These are phyloP conservation scores for Loriculus beryllinus DNA, from an alignment of 2,797 vertebrate genomes.

Conservation along the genomic window DNA sequence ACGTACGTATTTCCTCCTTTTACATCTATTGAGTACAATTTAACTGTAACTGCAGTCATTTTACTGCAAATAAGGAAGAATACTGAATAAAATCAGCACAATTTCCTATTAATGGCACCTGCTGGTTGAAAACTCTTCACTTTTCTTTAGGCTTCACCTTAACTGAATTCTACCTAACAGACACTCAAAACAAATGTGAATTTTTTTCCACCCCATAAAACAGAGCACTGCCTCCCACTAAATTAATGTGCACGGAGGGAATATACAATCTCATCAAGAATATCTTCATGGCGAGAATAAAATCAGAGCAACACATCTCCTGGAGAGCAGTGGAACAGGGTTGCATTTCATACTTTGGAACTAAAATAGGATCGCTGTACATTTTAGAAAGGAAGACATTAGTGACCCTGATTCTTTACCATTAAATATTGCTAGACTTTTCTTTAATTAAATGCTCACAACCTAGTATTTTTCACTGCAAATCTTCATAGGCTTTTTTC, in stretches of 20 bases:
- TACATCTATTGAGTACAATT: constrained; percentile 55
- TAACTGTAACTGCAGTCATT: constrained; percentile 65
- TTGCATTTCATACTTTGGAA: not conserved
- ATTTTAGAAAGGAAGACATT: not conserved
- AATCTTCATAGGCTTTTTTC: not conserved
- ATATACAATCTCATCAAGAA: constrained; percentile 20
- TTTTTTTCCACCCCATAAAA: not conserved
- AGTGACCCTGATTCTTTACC: not conserved
- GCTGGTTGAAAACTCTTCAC: constrained; percentile 13
- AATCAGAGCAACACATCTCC: not conserved
- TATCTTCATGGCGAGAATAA: constrained; percentile 23
- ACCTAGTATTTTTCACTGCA: not conserved
- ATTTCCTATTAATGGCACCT: constrained; percentile 39
- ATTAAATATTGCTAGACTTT: not conserved
- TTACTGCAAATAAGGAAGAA: constrained; percentile 64
- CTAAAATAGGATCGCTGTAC: not conserved
- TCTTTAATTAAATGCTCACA: not conserved
- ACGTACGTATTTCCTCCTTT: not conserved
- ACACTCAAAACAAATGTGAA: not conserved
- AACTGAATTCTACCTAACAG: constrained; percentile 1
- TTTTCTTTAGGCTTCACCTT: constrained; percentile 11
- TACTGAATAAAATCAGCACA: constrained; percentile 57
- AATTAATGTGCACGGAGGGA: constrained; percentile 33
- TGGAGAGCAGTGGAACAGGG: not conserved
- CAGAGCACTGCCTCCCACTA: constrained; percentile 46